phyloP scores from a whole-genome alignment of 1,140 invertebrate species.

The Macrobrachium rosenbergii region DNA sequence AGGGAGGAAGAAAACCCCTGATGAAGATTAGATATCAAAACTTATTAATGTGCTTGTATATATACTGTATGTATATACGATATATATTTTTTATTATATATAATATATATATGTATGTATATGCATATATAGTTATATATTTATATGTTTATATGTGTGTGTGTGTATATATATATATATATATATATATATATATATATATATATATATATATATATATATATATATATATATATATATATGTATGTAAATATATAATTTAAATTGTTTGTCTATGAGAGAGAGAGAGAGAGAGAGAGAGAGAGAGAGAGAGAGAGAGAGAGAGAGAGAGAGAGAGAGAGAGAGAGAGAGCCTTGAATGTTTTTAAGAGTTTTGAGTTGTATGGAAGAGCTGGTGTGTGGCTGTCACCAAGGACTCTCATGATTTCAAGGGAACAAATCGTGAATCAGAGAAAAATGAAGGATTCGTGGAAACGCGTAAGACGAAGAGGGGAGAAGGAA shows the following conservation, averaged over 20 bases:
- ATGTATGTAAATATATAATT: neutral
- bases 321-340: slow-evolving; percentile 34
- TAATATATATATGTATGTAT: too few relatives aligned
- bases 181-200: too few relatives aligned
- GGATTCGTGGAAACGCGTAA: neutral
- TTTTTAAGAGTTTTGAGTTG: neutral
- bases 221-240: too few relatives aligned
- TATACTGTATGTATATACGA: too few relatives aligned
- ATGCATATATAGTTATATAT: too few relatives aligned
- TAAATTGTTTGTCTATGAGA: neutral
- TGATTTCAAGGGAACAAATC: neutral
- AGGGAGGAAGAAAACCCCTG: neutral
- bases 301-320: slow-evolving; percentile 38
- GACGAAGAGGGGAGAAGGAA: neutral
- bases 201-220: too few relatives aligned
- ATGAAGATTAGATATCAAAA: neutral
- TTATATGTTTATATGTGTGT: too few relatives aligned
- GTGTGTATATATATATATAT: too few relatives aligned
- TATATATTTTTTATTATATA: too few relatives aligned
- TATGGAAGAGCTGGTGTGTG: neutral
- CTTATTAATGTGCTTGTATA: too few relatives aligned
- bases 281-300: neutral
- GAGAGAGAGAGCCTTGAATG: neutral
- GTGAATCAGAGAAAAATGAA: neutral
- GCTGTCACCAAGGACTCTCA: neutral